Evolutionary conservation across 1,140 invertebrate genomes (phyloP), one percentile per base, ranked within the genome.

Genomic region (Thrips palmi): DNA sequence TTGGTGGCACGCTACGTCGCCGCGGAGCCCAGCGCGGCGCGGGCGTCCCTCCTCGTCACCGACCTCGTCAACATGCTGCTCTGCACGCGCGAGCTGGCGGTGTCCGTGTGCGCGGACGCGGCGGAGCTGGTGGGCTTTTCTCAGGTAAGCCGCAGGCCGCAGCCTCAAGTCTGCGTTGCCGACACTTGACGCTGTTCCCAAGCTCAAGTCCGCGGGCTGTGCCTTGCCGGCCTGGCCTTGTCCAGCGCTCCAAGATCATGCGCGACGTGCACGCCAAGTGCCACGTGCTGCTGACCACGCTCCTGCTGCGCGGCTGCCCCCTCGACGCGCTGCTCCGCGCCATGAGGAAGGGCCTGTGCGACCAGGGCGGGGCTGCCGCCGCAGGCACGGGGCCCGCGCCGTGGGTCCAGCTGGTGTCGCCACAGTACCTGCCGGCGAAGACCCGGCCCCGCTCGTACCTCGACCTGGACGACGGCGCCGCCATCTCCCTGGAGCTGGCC

Each of bases 261-360:
- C 56, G 72, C 28, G 77, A 83, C 40, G 69, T 85, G 5, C 79
- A 85, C 47, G 63, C 75, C 2, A 85, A 85, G 51, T 82, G 79
- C 51, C 67, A 74, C 44, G 71, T 81, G 45, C 52, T 83, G 4
- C 69, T 79, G 31, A 63, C 68, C 38, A 78, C 71, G 42, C 58
- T 83, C 1, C 52, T 81, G 1, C 60, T 78, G 4, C 64, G 78
- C 41, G 78, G 75, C 0, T 66, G 71, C 3, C 73, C 78, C 0
- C 51, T 83, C n/a, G n/a, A n/a, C n/a, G n/a, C n/a, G n/a, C n/a
- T n/a, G n/a, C n/a, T n/a, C n/a, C n/a, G n/a, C n/a, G n/a, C n/a
- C n/a, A n/a, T n/a, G n/a, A n/a, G n/a, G n/a, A n/a, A n/a, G n/a
- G n/a, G n/a, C n/a, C n/a, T n/a, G n/a, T n/a, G n/a, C n/a, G n/a